Evolutionary conservation across 2,113 vertebrate species (phyloP), one percentile per base, ranked within the genome.

Genomic region (Melanostigma gelatinosum): DNA sequence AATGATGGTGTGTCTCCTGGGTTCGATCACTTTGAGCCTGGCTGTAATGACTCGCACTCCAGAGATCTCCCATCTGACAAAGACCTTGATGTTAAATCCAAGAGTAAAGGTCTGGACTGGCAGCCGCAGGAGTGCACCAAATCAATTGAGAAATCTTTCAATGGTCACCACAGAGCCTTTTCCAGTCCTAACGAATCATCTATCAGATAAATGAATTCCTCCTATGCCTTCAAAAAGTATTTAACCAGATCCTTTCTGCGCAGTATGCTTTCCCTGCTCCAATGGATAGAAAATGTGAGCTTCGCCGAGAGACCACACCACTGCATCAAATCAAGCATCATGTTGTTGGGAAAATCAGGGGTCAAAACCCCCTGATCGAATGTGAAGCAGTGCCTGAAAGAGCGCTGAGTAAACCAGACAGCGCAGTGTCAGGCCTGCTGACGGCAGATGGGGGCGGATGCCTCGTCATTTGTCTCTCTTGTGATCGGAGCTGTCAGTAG

Each of bases 401-500:
- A 75, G 75, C 65, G 24, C 75, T 36, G 77, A 85, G 79, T 34
- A 65, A 74, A 82, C 32, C 85, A 82, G 83, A 80, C 77, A 78
- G 72, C 32, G 42, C 71, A 77, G 76, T 73, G 82, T 79, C 85
- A 79, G 76, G 72, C 64, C 48, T 40, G 72, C 76, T 82, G 82
- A 83, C 20, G 67, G 80, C 80, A 76, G 75, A 85, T 13, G 52
- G 46, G 75, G 69, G 77, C 42, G 22, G 76, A 70, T 52, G 72
- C 60, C 61, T 78, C 72, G 9, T 89, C 87, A 89, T 85, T 82
- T 80, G 77, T 71, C 74, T 84, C 29, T 22, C 50, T 63, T 86
- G 71, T 87, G 82, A 92, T 83, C 74, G 4, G 80, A 85, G 57
- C 73, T 89, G 92, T 90, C 92, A 86, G 74, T 46, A 20, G 20